Evolutionary conservation across 2,113 vertebrate species (phyloP), one percentile per base, ranked within the genome.

Genomic region (Narcine bancroftii): DNA sequence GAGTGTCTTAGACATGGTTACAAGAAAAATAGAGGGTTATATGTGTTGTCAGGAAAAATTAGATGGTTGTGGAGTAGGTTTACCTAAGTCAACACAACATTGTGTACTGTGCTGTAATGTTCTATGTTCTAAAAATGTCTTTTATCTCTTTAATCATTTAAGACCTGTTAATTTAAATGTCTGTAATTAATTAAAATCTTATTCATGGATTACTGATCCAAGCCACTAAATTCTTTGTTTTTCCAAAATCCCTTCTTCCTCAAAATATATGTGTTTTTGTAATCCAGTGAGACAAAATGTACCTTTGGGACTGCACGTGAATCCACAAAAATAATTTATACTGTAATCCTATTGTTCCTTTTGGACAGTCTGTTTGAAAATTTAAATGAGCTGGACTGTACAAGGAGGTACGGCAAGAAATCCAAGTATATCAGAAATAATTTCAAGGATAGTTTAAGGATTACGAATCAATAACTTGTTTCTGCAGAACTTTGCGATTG

Each of bases 261-360:
- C 4, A 33, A 33, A 72, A 33, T 9, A 7, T 72, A 33, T 72
- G 29, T 9, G 9, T 72, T 72, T 26, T 2, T 71, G 24, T 71
- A 26, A 71, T 29, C 69, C 69, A 26, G 26, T 71, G 26, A 1
- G 2, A 71, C 26, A 26, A 6, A 7, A 33, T 72, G 69, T 7
- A 72, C 69, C 26, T 72, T 72, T 72, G 26, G 69, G 69, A 72
- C 69, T 33, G 69, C 29, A 96, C 96, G 95, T 96, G 95, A 95
- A 95, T 95, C 93, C 96, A 96, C 92, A 95, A 85, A 92, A 93
- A 29, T 21, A 9, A 36, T 83, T 96, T 96, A n/a, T n/a, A n/a
- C n/a, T n/a, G 11, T 96, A 95, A 63, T 87, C 94, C 19, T 96
- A 95, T 95, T 96, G 93, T 92, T 95, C 93, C n/a, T 96, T 95